Conservation (phyloP, 2,888 invertebrate species). For the Abrostola tripartita region DNA sequence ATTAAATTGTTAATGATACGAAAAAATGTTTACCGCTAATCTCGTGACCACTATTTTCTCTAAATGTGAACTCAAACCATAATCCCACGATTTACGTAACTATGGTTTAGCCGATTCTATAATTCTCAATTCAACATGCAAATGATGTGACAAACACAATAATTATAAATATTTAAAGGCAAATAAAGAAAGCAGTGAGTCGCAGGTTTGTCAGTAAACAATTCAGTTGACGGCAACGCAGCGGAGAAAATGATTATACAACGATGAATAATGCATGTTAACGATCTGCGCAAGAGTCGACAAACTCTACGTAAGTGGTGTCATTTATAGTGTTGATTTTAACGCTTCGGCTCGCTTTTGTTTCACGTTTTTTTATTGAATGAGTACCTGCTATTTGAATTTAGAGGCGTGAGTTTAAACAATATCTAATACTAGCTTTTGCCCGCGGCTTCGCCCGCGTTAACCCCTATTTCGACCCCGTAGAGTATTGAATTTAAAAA, state of each 20-base stretch:
- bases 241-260: constrained; percentile 58
- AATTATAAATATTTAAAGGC: constrained; percentile 46
- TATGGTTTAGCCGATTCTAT: constrained; percentile 15
- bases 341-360: neutral
- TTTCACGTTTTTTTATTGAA: neutral
- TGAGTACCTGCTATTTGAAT: no score
- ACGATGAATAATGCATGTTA: constrained; percentile 45
- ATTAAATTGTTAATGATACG: no score
- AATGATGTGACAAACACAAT: constrained; percentile 15
- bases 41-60: neutral
- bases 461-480: no score
- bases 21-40: no score
- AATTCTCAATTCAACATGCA: constrained; percentile 18
- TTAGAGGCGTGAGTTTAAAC: no score
- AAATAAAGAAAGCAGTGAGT: constrained; percentile 47
- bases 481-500: no score
- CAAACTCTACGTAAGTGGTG: constrained; percentile 13
- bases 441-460: no score
- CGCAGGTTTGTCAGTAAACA: constrained; percentile 35
- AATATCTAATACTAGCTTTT: no score
- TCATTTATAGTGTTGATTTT: neutral
- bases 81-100: constrained; percentile 20
- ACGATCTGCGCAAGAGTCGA: constrained; percentile 23
- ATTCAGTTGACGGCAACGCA: constrained; percentile 22
- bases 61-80: neutral